A percentile compares a stretch with the other conserved stretches of the same genome.
Evolutionary conservation across 2,888 invertebrate species (phyloP).

Genomic region (Rotaria macrura): DNA sequence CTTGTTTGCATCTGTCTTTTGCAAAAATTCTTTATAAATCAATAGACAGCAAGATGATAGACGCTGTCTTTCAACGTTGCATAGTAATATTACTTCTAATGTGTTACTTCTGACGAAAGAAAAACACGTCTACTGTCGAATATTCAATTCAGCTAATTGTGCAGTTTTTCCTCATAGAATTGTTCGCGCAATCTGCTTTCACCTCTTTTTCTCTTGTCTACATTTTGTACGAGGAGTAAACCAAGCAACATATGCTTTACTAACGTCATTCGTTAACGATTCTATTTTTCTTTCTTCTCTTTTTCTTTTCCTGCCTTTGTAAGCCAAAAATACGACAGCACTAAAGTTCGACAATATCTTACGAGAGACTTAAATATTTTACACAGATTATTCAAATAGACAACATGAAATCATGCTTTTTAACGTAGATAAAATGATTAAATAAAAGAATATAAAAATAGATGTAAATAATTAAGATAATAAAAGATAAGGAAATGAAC

Average conservation of each 20-base stretch:
- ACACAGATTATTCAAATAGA: no score
- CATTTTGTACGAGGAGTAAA: background rate
- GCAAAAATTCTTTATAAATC: background rate
- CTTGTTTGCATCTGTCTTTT: background rate
- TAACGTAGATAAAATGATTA: no score
- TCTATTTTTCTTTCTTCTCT: background rate
- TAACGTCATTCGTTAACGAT: background rate
- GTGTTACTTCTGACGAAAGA: background rate
- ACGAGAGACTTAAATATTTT: no score
- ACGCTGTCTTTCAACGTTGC: background rate
- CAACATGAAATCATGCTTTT: no score
- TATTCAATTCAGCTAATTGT: background rate
- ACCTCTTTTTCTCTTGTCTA: background rate
- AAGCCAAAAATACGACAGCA: no score
- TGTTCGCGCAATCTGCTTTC: background rate
- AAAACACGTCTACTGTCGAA: background rate
- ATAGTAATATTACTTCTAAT: background rate
- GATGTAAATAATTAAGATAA: no score
- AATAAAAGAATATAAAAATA: no score
- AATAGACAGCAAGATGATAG: background rate
- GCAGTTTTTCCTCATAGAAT: background rate
- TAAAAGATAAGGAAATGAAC: background rate
- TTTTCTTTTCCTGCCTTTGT: no score
- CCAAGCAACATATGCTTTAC: background rate
- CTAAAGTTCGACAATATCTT: no score